Evolutionary conservation across 35 echinoderm and acorn worm species (phyloP), one percentile per base, ranked within the genome.

Genomic region (Patiria miniata): DNA sequence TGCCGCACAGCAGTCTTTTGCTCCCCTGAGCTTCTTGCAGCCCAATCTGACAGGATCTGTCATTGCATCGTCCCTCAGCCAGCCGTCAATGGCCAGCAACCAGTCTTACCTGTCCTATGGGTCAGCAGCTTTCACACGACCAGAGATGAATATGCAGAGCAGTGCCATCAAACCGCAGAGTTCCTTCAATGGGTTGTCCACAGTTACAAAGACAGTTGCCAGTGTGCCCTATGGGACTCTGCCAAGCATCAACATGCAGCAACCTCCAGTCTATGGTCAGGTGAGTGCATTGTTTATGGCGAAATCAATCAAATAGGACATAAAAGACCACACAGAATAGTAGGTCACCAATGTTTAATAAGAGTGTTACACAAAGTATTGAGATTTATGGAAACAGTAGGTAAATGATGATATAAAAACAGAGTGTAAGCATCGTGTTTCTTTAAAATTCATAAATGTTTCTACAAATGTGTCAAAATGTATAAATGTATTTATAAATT

Each of bases 261-360:
- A 68, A 50, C 77, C 73, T 51, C 86, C 81, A 39, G 18, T 95
- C 32, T 95, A 92, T 85, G 90, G 89, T 52, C 93, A 95, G 93
- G 93, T 95, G 79, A 78, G 56, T 81, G 19, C 33, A 29, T 88
- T 77, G 15, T 2, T 19, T 58, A 22, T 12, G 42, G 4, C 42
- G 12, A 47, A 4, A 47, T 47, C 42, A 47, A 47, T 47, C 42
- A 17, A 78, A 21, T 21, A 21, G 77, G 14, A 78, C 15, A 15
- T 14, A 32, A 78, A 21, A 32, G n/a, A n/a, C n/a, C n/a, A n/a
- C n/a, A n/a, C n/a, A n/a, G n/a, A n/a, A n/a, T n/a, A n/a, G n/a
- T n/a, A n/a, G n/a, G n/a, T n/a, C n/a, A n/a, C n/a, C n/a, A n/a
- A n/a, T n/a, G 10, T 78, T 78, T 19, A 50, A 81, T 51, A 81